Evolutionary conservation across 2,888 invertebrate species (phyloP).

Genomic region (Melolontha melolontha): DNA sequence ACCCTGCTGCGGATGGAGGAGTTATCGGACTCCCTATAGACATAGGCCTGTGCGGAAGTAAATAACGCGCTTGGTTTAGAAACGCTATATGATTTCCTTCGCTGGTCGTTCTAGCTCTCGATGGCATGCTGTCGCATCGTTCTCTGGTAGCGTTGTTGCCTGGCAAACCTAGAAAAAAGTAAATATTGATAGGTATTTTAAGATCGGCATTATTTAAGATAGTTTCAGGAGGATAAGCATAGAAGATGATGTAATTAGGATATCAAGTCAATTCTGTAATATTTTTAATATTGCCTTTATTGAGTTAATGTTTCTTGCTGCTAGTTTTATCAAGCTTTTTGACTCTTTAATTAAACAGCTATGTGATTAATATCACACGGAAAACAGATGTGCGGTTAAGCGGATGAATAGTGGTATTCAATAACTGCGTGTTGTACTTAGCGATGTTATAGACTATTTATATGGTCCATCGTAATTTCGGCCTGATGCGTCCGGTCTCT

Average conservation of each 20-base stretch:
- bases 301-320: too few relatives aligned
- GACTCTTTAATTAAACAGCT: too few relatives aligned
- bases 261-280: too few relatives aligned
- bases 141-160: conserved; percentile 68
- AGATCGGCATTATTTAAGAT: neutral
- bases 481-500: too few relatives aligned
- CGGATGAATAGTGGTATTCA: too few relatives aligned
- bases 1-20: conserved; percentile 70
- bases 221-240: neutral
- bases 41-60: conserved; percentile 52
- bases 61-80: conserved; percentile 54
- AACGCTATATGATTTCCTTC: conserved; percentile 67
- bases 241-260: conserved; percentile 5
- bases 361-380: too few relatives aligned
- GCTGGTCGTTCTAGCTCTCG: conserved; percentile 76
- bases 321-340: too few relatives aligned
- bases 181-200: neutral
- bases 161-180: conserved; percentile 47
- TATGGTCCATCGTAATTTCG: too few relatives aligned
- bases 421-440: too few relatives aligned
- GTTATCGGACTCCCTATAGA: conserved; percentile 71
- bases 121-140: conserved; percentile 86
- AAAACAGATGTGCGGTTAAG: too few relatives aligned
- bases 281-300: too few relatives aligned
- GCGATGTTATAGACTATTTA: too few relatives aligned